A percentile compares a stretch with the other conserved stretches of the same genome.
phyloP scores from a whole-genome alignment of 2,113 vertebrate genomes.

The Sialia sialis region DNA sequence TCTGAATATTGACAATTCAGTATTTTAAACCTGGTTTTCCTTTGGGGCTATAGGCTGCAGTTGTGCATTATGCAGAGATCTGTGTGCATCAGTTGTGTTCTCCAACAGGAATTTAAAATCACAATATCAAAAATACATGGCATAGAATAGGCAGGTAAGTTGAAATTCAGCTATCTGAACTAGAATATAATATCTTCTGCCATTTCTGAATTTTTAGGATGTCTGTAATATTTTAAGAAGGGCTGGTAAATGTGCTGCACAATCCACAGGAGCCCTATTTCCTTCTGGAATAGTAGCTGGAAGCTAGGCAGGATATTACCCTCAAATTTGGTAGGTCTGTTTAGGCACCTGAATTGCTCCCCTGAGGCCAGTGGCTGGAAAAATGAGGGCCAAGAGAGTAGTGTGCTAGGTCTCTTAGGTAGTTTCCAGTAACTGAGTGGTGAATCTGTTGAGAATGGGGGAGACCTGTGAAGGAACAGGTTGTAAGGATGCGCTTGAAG shows the following conservation, averaged over 20 bases:
- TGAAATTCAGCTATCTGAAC: background rate
- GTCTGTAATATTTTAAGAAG: background rate
- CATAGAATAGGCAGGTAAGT: background rate
- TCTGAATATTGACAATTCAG: background rate
- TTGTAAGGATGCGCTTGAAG: background rate
- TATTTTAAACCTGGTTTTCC: background rate
- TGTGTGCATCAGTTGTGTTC: background rate
- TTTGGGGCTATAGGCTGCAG: background rate
- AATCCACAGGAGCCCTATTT: background rate
- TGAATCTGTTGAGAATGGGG: background rate
- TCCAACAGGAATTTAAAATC: background rate
- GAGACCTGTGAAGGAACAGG: background rate
- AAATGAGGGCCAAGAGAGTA: background rate
- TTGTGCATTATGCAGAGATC: background rate
- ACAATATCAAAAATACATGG: background rate
- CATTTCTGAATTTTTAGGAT: background rate
- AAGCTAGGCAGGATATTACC: background rate
- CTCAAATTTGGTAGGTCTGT: background rate
- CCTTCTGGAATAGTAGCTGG: background rate
- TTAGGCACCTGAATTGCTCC: background rate
- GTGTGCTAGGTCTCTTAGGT: background rate
- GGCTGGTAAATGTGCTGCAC: background rate
- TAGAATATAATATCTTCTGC: background rate
- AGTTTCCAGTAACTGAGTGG: background rate
- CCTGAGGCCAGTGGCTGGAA: background rate